Evolutionary conservation across 2,797 vertebrate species (phyloP).

Genomic region (Cottoperca gobio): DNA sequence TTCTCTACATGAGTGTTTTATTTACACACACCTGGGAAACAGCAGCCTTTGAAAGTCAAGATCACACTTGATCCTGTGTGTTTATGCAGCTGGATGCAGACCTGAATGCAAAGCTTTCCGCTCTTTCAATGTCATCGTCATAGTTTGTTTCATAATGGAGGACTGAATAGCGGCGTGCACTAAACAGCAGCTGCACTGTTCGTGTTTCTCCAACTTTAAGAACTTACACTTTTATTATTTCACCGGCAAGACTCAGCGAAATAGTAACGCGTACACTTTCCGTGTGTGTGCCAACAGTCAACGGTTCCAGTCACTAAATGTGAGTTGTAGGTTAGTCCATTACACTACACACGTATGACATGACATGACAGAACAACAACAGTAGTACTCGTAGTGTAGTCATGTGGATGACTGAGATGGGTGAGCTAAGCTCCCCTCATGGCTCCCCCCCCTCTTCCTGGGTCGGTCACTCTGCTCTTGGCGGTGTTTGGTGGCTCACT

Average conservation of each 20-base stretch:
- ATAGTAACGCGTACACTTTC: not conserved
- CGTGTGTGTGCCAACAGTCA: not conserved
- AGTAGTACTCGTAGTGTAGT: too few species aligned
- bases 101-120: conserved; percentile 23
- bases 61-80: conserved; percentile 23
- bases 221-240: not conserved
- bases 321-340: too few species aligned
- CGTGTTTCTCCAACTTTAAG: not conserved
- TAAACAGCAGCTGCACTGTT: not conserved
- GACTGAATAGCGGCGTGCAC: not conserved
- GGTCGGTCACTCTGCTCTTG: too few species aligned
- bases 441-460: too few species aligned
- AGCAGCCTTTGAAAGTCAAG: conserved; percentile 32
- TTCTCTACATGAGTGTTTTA: conserved; percentile 33
- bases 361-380: too few species aligned
- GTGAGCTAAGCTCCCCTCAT: too few species aligned
- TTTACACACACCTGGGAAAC: conserved; percentile 14
- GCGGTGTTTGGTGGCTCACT: too few species aligned
- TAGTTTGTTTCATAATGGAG: conserved; percentile 17
- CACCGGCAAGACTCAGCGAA: not conserved
- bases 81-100: conserved; percentile 26
- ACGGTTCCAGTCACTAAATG: too few species aligned
- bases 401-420: too few species aligned
- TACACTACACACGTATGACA: too few species aligned
- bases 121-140: conserved; percentile 7